Conservation (phyloP, 2,888 invertebrate species). For the Scaptomyza cyrtandrae region DNA sequence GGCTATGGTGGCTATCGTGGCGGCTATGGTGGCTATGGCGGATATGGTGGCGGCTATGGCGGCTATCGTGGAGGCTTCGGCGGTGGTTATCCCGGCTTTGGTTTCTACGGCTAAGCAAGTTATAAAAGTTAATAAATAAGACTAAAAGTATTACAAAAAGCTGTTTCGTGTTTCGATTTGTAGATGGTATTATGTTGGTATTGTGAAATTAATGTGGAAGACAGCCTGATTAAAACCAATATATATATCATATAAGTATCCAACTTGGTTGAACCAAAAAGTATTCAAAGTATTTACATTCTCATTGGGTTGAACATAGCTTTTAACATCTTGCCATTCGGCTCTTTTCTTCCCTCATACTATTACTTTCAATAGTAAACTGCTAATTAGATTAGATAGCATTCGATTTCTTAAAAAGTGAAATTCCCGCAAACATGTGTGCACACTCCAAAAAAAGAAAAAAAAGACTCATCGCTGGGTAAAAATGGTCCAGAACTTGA, state of each 20-base stretch:
- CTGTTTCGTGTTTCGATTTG: neutral
- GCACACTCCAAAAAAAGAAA: slow-evolving; percentile 32
- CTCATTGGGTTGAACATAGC: neutral
- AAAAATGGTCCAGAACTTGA: slow-evolving; percentile 74
- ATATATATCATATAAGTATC: neutral
- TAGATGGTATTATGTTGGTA: no score
- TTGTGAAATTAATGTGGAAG: neutral
- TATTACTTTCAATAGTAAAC: neutral
- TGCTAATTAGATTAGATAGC: slow-evolving; percentile 18
- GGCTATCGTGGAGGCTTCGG: slow-evolving; percentile 18
- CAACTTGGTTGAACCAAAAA: neutral
- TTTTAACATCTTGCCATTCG: neutral
- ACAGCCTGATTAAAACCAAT: neutral
- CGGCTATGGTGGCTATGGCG: slow-evolving; percentile 20
- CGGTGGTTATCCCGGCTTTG: slow-evolving; percentile 6
- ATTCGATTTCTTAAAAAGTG: slow-evolving; percentile 9
- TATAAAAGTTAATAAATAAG: slow-evolving; percentile 35
- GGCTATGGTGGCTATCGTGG: slow-evolving; percentile 8
- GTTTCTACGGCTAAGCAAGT: slow-evolving; percentile 19
- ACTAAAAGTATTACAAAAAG: slow-evolving; percentile 18
- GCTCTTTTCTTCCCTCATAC: neutral
- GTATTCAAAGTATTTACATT: no score
- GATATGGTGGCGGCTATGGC: slow-evolving; percentile 30
- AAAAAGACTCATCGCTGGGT: slow-evolving; percentile 23
- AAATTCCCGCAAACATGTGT: slow-evolving; percentile 24